Evolutionary conservation across 2,797 vertebrate species (phyloP), one percentile per base, ranked within the genome.

Genomic region (Arremon aurantiirostris): DNA sequence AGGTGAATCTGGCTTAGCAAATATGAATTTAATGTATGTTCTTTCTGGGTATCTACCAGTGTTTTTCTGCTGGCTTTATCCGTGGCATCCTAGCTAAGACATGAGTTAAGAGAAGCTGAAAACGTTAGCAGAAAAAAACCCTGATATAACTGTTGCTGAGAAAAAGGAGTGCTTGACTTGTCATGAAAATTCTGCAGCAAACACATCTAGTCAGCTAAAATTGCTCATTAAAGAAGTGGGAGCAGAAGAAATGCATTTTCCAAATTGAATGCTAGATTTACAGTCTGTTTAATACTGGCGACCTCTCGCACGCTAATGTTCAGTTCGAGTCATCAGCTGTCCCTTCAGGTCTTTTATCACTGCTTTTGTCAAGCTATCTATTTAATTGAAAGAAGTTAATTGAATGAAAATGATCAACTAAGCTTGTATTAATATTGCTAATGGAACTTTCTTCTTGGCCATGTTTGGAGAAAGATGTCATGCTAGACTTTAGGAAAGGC

Each of bases 341-440:
- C 98, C 98, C 98, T 99, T 96, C 93, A 97, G 98, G 98, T 99
- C 98, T 98, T 99, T 99, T 99, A 99, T 99, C 99, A 99, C 99
- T 98, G 98, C 99, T 98, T 99, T 99, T 99, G 99, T 99, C 99
- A 98, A 99, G 99, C 99, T 99, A 99, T 99, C 99, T 99, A 99
- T 99, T 99, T 99, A 99, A 99, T 99, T 99, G 99, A 99, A 99
- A 99, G 99, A 99, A 99, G 99, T 99, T 99, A 99, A 99, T 99
- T 99, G 99, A 99, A 99, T 99, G 99, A 99, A 99, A 99, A 99
- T 99, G 99, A 99, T 99, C 99, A 99, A 99, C 99, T 99, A 99
- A 99, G 99, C 99, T 99, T 99, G 98, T 99, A 99, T 99, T 99
- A 99, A 99, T 99, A 99, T 99, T 99, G 99, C 99, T 99, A 99